Evolutionary conservation across 2,113 vertebrate genomes (phyloP).

Genomic region (Percopsis transmontana): DNA sequence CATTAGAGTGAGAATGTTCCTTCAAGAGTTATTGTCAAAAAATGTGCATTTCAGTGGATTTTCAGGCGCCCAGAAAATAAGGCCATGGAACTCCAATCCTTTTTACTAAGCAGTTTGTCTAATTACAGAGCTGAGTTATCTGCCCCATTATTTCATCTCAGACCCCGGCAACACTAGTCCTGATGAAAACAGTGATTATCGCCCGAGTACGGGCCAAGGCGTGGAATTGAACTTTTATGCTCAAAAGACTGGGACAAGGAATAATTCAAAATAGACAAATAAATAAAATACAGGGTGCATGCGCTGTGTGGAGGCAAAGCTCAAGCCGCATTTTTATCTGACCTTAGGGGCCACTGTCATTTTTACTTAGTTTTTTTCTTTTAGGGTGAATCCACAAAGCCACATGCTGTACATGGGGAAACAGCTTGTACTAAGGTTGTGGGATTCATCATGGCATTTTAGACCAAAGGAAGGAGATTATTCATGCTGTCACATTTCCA

Average conservation of each 20-base stretch:
- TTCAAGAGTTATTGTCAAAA: constrained; percentile 10
- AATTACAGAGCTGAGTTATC: constrained; percentile 63
- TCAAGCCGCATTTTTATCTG: too few species aligned
- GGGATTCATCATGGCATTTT: too few species aligned
- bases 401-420: too few species aligned
- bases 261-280: not conserved
- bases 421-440: too few species aligned
- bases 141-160: constrained; percentile 51
- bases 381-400: too few species aligned
- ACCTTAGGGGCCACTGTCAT: too few species aligned
- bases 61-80: constrained; percentile 8
- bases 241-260: constrained; percentile 11
- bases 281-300: not conserved
- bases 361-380: too few species aligned
- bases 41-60: constrained; percentile 16
- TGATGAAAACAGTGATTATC: constrained; percentile 60
- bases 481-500: too few species aligned
- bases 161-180: constrained; percentile 38
- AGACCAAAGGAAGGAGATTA: too few species aligned
- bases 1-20: not conserved
- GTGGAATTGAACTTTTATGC: constrained; percentile 61
- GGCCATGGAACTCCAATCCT: constrained; percentile 3
- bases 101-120: constrained; percentile 31
- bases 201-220: constrained; percentile 43
- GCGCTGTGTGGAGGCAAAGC: not conserved